phyloP scores from a whole-genome alignment of 2,113 vertebrate species.

The Pachypanchax playfairii region DNA sequence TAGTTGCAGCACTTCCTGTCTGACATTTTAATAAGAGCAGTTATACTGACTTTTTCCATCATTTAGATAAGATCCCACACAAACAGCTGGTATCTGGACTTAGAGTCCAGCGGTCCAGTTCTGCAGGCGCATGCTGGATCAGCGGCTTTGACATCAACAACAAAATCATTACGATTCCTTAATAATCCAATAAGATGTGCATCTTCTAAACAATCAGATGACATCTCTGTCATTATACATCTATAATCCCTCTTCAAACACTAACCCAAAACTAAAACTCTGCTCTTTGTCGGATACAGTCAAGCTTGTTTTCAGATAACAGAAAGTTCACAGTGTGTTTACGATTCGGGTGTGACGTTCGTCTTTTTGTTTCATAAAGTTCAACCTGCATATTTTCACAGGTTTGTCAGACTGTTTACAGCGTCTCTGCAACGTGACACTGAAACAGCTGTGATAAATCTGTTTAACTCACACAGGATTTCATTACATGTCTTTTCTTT shows the following conservation, averaged over 20 bases:
- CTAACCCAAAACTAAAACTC: too few species aligned
- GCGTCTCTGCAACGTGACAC: background rate
- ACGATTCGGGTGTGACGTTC: slow-evolving; percentile 6
- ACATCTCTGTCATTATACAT: slow-evolving; percentile 16
- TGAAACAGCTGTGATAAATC: too few species aligned
- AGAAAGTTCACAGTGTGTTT: background rate
- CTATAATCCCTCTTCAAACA: slow-evolving; percentile 8
- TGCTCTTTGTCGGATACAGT: slow-evolving; percentile 1
- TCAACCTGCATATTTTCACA: slow-evolving; percentile 41
- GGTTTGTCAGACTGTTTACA: background rate
- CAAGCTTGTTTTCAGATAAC: background rate
- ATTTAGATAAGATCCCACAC: too few species aligned
- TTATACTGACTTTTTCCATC: background rate
- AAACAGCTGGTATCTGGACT: too few species aligned
- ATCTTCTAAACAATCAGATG: background rate
- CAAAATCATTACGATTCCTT: too few species aligned
- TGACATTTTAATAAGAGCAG: slow-evolving; percentile 3
- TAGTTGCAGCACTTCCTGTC: too few species aligned
- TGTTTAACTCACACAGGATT: too few species aligned
- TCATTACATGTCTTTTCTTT: too few species aligned
- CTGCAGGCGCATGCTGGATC: slow-evolving; percentile 39
- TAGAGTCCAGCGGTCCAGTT: too few species aligned
- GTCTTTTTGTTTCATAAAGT: too few species aligned
- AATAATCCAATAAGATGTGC: background rate
- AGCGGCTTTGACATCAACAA: slow-evolving; percentile 11